Conservation (phyloP, 2,797 vertebrate species). For the Hozukius guyotensis region DNA sequence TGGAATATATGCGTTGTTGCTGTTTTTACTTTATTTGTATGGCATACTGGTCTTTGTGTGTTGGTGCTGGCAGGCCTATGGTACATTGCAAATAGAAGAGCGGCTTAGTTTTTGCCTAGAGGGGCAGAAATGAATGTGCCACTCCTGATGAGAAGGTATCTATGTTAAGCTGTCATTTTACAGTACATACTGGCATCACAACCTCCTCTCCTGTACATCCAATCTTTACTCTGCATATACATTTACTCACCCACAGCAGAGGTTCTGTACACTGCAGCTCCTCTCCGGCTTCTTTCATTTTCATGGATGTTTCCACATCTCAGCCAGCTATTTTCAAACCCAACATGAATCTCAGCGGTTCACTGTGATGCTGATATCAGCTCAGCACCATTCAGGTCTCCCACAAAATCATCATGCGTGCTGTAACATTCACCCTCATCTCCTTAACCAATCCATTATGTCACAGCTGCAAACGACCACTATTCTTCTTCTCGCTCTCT, state of each 20-base stretch:
- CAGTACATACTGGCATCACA: background rate
- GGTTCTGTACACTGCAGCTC: background rate
- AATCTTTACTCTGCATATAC: background rate
- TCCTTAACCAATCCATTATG: conserved; percentile 7
- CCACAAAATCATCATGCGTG: background rate
- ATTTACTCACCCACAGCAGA: background rate
- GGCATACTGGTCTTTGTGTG: no score
- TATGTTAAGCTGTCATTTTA: no score
- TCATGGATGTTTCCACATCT: conserved; percentile 9
- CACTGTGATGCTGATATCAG: background rate
- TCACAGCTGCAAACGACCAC: background rate
- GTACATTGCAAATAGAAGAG: no score
- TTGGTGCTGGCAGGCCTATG: no score
- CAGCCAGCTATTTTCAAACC: background rate
- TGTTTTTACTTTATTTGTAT: no score
- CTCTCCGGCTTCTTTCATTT: background rate
- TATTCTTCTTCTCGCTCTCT: background rate
- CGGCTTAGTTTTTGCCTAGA: no score
- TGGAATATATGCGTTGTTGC: no score
- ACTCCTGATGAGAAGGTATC: no score
- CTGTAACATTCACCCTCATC: background rate
- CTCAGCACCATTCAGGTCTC: conserved; percentile 1
- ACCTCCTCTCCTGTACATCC: background rate
- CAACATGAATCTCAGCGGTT: background rate
- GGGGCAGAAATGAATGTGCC: no score